Base-by-base conservation (phyloP, 2,888 invertebrate genomes). In the Sipha maydis region DNA sequence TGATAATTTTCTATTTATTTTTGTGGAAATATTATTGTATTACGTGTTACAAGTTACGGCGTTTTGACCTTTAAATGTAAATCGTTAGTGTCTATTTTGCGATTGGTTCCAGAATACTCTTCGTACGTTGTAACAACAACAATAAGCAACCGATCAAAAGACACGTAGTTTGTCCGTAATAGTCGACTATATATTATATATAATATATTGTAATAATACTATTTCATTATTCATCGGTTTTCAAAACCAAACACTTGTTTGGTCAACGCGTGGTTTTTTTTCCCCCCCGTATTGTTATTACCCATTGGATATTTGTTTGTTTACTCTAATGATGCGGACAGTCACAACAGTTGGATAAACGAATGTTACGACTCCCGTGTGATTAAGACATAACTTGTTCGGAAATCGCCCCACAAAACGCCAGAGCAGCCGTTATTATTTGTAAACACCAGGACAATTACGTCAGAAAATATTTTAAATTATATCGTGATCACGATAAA, bases 351-450 rank as follows among this genome's bases (percentile, higher is more conserved):
- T 48, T 17, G 48, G 54, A 75, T 61, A 34, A 75, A 61, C 56
- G 19, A 73, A 83, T 1, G 25, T 71, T 48, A 17, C 73, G 34
- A 34, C 34, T 34, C n/a, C 75, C n/a, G 14, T 7, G n/a, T 38
- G 83, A 83, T 83, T 83, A n/a, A 83, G 83, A 75, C 73, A 75
- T 83, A 83, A 83, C 83, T 73, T 28, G 75, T 83, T 61, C 61
- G 17, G 67, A 82, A 83, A 83, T 54, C 73, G 83, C 83, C 83
- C 54, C 71, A 17, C 48, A 7, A 83, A 71, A 61, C 14, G 80
- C n/a, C 61, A 11, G 48, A 21, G 25, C 48, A 21, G 5, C 71
- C 48, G 71, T 56, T 17, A 19, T 69, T 25, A 31, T 84, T 61
- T 31, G 77, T 77, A 85, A 77, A 77, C 85, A 61, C 73, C 56